Evolutionary conservation across 2,113 vertebrate genomes (phyloP).

Genomic region (Notothenia rossii): DNA sequence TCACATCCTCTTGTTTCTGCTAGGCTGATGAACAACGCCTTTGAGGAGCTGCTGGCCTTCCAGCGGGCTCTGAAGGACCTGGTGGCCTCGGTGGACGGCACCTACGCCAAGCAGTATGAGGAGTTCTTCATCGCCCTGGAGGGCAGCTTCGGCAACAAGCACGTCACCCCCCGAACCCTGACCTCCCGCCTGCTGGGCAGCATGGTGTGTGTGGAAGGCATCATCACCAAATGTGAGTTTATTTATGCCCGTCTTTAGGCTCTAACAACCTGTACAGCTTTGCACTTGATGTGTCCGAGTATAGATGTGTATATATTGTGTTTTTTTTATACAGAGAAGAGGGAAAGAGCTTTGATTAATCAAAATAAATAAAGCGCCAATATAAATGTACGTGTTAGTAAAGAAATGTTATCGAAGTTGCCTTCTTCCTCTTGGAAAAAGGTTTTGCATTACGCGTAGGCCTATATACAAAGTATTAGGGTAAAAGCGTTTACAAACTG

Average conservation of each 20-base stretch:
- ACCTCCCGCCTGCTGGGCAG: conserved; percentile 93
- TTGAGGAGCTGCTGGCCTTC: conserved; percentile 93
- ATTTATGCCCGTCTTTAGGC: conserved; percentile 53
- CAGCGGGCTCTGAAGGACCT: conserved; percentile 94
- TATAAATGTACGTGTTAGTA: no score
- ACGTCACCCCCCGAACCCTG: conserved; percentile 93
- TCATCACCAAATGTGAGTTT: conserved; percentile 97
- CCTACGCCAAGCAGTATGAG: conserved; percentile 96
- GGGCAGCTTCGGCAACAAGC: conserved; percentile 96
- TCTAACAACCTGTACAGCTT: not conserved
- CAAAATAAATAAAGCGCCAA: no score
- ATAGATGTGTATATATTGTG: no score
- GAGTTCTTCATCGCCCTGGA: conserved; percentile 96
- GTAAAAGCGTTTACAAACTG: no score
- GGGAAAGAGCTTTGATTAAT: no score
- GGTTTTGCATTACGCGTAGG: no score
- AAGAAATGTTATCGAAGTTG: no score
- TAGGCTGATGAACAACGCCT: conserved; percentile 92
- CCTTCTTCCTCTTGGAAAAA: no score
- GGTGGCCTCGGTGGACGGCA: conserved; percentile 92
- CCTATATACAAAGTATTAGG: no score
- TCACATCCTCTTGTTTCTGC: not conserved
- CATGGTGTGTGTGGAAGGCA: conserved; percentile 96
- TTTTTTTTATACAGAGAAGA: no score
- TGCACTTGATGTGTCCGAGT: not conserved